Base-by-base conservation (phyloP, 2,888 invertebrate species). In the Myopa testacea region DNA sequence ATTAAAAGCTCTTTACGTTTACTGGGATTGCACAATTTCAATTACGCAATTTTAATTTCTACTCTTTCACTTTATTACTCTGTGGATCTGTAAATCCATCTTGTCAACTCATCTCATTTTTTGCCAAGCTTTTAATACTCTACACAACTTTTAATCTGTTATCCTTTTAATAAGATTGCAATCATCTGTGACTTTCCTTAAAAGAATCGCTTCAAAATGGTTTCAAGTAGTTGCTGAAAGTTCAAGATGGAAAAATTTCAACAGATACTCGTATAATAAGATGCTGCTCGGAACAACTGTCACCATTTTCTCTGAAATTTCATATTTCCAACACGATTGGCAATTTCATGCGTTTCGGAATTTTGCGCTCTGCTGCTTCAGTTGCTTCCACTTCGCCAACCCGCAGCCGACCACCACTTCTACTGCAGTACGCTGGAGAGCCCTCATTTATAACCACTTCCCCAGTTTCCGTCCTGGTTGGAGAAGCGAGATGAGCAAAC, bases 291-390 rank as follows among this genome's bases (percentile, higher is more conserved):
- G 2, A 55, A 19, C n/a, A 60, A 71, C 38, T 60, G 38, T 38
- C 71, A 38, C 55, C 58, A 55, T 50, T 52, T 55, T 52, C 55
- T 16, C 4, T 14, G 16, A 40, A 37, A 71, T 74, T 74, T 65
- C 45, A 74, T 69, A 79, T 77, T 79, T 79, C 73, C 73, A 79
- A 75, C 79, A 79, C 79, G 79, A 79, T 79, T 71, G 73, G 69
- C 79, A 79, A 78, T 73, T 79, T 79, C 78, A 79, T 78, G 76
- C 78, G 75, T 78, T 78, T 79, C 78, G 75, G 76, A 79, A 79
- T 79, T 79, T 79, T 73, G 76, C 78, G 78, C 79, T 78, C 78
- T 79, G 78, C 65, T 79, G 12, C 70, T 19, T 58, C 70, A 19
- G 38, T 45, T 62, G 55, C 71, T 50, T 40, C 19, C 60, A 40